Evolutionary conservation across 2,113 vertebrate genomes (phyloP).

Genomic region (Aphelocoma coerulescens): DNA sequence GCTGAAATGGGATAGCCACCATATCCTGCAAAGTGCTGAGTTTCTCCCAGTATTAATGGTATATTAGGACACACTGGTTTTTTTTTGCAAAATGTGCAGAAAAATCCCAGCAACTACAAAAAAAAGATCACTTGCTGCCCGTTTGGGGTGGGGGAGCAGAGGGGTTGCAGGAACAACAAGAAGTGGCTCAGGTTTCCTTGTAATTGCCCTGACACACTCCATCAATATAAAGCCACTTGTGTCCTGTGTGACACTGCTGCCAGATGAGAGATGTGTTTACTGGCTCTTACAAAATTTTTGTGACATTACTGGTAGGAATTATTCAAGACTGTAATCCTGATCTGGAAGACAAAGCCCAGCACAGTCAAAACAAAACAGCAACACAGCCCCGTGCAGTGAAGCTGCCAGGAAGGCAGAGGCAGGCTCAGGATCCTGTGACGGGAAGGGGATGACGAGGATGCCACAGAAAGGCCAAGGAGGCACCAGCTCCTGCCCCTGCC

Average conservation of each 20-base stretch:
- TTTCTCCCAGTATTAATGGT: background rate
- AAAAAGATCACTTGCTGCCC: background rate
- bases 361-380: background rate
- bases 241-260: background rate
- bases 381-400: background rate
- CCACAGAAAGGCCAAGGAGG: background rate
- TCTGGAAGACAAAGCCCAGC: background rate
- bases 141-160: background rate
- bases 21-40: background rate
- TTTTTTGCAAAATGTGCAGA: background rate
- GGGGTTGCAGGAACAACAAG: background rate
- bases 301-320: background rate
- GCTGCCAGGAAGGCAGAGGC: background rate
- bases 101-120: background rate
- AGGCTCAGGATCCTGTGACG: accelerated
- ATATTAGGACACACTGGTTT: accelerated
- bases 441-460: background rate
- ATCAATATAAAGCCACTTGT: background rate
- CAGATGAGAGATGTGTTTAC: background rate
- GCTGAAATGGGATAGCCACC: background rate
- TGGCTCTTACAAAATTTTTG: background rate
- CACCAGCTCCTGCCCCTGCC: background rate
- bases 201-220: background rate
- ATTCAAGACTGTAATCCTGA: background rate
- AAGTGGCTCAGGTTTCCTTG: background rate